Base-by-base conservation (phyloP, 2,797 vertebrate species). In the Tarsius wallacei region DNA sequence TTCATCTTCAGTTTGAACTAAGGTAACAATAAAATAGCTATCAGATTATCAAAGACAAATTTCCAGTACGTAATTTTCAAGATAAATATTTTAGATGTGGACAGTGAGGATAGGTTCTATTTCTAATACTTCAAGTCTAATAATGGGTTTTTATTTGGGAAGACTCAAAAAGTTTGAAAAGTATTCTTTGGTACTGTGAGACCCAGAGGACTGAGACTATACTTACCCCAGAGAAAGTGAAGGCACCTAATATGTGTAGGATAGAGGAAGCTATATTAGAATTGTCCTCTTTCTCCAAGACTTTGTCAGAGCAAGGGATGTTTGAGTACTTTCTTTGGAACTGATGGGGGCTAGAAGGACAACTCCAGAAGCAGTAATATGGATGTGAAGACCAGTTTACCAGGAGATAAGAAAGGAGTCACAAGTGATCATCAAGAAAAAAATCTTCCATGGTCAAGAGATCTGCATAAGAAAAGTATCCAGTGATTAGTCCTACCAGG, bases 281-380 rank as follows among this genome's bases (percentile, higher is more conserved):
- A 82, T 24, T 82, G 19, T 42, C 47, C 13, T 89, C 49, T 90
- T 76, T 76, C 53, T 91, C n/a, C n/a, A 93, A 82, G 81, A 47
- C 53, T 71, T 82, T 74, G 11, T 84, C 57, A 90, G 31, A 59
- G 12, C 7, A 24, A 55, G 10, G 3, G 7, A 59, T 31, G 1
- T 12, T 2, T 51, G 26, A 11, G 1, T 14, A 5, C 70, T 55
- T 86, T 77, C 21, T 59, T 21, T 28, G 7, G 10, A 66, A 80
- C n/a, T 47, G 21, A 28, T 73, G 8, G 59, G 8, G n/a, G 12
- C 8, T 17, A 26, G 0, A 89, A 73, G 26, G 12, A n/a, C 14
- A 68, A 86, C 4, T 1, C 31, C 55, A 87, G 16, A 78, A 49
- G 7, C 26, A 90, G 74, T 33, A 61, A 33, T 49, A 91, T 55